Percentiles rank a stretch among this genome's conserved stretches.
Conservation (phyloP, 92 coral and sea anemone genomes). For the Palythoa grandis region DNA sequence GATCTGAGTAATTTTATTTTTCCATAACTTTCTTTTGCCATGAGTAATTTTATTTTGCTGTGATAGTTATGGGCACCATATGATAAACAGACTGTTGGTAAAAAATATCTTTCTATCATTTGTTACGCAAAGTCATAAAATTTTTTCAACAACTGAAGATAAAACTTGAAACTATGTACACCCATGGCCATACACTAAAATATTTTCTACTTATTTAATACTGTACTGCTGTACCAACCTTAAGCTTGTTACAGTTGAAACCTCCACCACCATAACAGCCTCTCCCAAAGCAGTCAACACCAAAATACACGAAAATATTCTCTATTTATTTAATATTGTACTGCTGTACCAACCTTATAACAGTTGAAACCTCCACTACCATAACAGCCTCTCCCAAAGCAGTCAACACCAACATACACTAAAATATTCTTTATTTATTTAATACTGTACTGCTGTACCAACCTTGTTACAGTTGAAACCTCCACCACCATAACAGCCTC, state of each 20-base stretch:
- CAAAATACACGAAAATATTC: conserved; percentile 76
- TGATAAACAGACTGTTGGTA: no score
- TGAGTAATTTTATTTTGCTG: no score
- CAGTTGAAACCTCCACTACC: conserved; percentile 98
- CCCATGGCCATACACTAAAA: conserved; percentile 65
- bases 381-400: conserved; percentile 96
- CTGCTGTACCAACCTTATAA: conserved; percentile 61
- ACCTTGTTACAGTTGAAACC: conserved; percentile 93
- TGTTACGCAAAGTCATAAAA: no score
- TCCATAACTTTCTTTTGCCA: no score
- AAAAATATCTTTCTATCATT: no score
- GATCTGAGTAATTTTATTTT: no score
- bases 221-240: conserved; percentile 47
- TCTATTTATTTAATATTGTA: background rate
- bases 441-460: background rate
- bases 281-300: conserved; percentile 98
- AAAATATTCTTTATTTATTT: background rate
- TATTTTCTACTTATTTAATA: background rate
- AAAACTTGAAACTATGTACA: no score
- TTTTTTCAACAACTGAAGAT: no score
- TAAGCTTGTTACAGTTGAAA: conserved; percentile 80
- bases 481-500: conserved; percentile 98
- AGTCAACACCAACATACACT: conserved; percentile 98
- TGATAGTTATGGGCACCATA: no score
- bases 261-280: conserved; percentile 99